These are phyloP conservation scores for Zootermopsis nevadensis DNA, from an alignment of 2,888 invertebrate species.

Conservation along the genomic window DNA sequence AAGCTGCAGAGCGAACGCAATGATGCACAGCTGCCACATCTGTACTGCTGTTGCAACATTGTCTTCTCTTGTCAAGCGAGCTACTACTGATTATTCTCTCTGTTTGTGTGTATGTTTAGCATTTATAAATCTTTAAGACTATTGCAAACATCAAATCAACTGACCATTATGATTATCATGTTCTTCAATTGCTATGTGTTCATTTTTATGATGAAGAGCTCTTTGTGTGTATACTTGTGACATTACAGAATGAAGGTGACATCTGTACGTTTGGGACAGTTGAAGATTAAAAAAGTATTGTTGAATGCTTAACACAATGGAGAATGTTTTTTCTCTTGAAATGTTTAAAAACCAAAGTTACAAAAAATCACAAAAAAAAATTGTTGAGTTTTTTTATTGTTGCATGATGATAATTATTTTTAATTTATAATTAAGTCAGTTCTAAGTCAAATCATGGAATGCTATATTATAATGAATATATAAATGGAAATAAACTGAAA, in stretches of 20 bases:
- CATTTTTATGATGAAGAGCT: background rate
- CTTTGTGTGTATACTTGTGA: conserved; percentile 24
- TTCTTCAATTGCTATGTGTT: conserved; percentile 6
- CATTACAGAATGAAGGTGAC: conserved; percentile 11
- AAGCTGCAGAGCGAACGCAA: too few species aligned
- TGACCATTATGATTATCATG: background rate
- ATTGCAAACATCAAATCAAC: background rate
- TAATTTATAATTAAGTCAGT: conserved; percentile 24
- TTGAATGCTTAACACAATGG: conserved; percentile 37
- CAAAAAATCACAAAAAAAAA: conserved; percentile 22
- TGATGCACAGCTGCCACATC: too few species aligned
- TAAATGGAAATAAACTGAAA: conserved; percentile 38
- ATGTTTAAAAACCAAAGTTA: conserved; percentile 40
- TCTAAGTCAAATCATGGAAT: conserved; percentile 25
- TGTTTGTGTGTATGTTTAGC: background rate
- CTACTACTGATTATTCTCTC: too few species aligned
- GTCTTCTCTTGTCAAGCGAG: too few species aligned
- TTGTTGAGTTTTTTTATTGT: conserved; percentile 44
- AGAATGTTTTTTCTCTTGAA: conserved; percentile 32
- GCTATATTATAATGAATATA: conserved; percentile 37
- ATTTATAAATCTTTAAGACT: background rate
- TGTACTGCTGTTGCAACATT: too few species aligned
- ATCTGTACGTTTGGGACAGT: conserved; percentile 19
- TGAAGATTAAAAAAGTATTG: conserved; percentile 35
- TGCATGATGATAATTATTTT: conserved; percentile 32